These are phyloP conservation scores for Listrodromus nycthemerus DNA, from an alignment of 2,888 invertebrate species.

Conservation along the genomic window DNA sequence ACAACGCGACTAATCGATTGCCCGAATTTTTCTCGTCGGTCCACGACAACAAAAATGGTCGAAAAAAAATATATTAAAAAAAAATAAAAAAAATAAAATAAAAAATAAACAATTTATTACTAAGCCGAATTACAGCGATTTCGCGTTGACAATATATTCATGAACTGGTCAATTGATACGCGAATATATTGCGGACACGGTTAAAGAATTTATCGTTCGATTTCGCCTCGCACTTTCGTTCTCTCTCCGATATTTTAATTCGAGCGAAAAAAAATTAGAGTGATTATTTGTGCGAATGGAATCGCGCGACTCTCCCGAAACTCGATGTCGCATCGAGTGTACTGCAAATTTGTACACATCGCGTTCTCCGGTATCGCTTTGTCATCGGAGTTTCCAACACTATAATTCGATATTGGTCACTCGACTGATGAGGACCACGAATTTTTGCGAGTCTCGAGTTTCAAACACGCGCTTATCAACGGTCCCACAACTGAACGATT, in stretches of 20 bases:
- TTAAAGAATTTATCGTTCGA: conserved; percentile 10
- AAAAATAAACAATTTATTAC: neutral
- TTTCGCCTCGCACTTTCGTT: neutral
- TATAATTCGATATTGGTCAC: conserved; percentile 54
- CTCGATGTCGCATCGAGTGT: neutral
- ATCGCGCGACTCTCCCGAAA: conserved; percentile 3
- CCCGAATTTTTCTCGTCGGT: neutral
- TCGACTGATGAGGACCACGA: conserved; percentile 13
- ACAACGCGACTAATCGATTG: conserved; percentile 42
- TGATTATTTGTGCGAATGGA: neutral
- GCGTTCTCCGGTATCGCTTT: conserved; percentile 62
- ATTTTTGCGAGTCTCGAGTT: conserved; percentile 48
- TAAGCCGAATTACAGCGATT: neutral
- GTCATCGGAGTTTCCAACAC: conserved; percentile 55
- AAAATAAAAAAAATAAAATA: neutral
- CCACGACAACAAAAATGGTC: neutral
- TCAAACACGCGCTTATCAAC: conserved; percentile 25
- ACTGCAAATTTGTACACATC: conserved; percentile 9
- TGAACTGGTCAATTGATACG: conserved; percentile 36
- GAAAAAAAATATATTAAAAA: neutral
- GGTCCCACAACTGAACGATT: neutral
- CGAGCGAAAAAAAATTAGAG: conserved; percentile 20
- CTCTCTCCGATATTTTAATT: conserved; percentile 34
- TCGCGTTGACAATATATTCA: conserved; percentile 26
- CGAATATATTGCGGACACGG: conserved; percentile 34